Conservation (phyloP, 2,113 vertebrate species). For the Callaeas wilsoni region DNA sequence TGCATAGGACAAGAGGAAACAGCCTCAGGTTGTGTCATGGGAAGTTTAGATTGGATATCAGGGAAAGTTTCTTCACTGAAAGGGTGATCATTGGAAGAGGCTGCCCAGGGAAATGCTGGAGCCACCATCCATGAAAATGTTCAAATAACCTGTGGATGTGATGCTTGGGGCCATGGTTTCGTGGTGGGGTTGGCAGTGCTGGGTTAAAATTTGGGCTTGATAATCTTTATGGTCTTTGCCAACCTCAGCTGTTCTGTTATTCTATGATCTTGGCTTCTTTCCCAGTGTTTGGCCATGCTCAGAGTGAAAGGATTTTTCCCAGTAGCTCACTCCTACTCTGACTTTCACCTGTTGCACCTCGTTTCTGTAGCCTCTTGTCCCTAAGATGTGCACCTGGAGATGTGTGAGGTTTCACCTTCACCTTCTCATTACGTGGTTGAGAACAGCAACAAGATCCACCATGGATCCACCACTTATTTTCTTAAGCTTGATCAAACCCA, state of each 20-base stretch:
- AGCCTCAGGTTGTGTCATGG: background rate
- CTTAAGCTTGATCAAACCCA: background rate
- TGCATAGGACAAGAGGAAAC: background rate
- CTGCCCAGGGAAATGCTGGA: background rate
- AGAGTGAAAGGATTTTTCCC: background rate
- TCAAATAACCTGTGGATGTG: background rate
- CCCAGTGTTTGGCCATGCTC: background rate
- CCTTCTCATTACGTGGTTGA: fast-evolving
- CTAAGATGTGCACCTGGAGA: background rate
- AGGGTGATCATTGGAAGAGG: background rate
- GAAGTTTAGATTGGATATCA: background rate
- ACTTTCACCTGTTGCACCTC: background rate
- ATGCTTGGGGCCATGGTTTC: fast-evolving
- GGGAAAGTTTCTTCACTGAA: background rate
- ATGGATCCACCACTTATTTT: background rate
- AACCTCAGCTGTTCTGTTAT: background rate
- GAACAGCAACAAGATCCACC: background rate
- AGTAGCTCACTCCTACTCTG: background rate
- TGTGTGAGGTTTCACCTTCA: background rate
- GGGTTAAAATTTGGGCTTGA: background rate
- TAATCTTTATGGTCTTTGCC: background rate
- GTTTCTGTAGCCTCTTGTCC: background rate
- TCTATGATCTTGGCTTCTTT: background rate
- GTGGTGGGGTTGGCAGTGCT: background rate
- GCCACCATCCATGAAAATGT: background rate